Conservation (phyloP, 2,113 vertebrate species). For the Acanthochromis polyacanthus region DNA sequence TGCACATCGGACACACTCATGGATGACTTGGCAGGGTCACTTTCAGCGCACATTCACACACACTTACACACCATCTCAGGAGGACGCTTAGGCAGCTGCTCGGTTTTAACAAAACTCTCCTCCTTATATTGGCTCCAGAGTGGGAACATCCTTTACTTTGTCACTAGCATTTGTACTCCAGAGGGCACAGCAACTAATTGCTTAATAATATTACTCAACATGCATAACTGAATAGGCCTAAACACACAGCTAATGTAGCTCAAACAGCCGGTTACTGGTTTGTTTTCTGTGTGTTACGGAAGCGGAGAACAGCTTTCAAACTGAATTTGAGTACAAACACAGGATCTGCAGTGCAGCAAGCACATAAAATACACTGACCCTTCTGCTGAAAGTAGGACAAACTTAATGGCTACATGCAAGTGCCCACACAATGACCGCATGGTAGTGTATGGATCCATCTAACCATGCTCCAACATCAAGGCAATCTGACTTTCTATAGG, state of each 20-base stretch:
- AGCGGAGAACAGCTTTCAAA: conserved; percentile 43
- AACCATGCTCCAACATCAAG: conserved; percentile 38
- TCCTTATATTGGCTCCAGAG: conserved; percentile 33
- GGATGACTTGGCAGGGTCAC: conserved; percentile 64
- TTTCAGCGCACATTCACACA: conserved; percentile 17
- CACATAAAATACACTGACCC: conserved; percentile 26
- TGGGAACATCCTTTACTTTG: conserved; percentile 32
- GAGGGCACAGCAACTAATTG: conserved; percentile 35
- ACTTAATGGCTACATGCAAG: conserved; percentile 62
- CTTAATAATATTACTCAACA: conserved; percentile 34
- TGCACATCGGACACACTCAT: conserved; percentile 67
- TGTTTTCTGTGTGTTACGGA: conserved; percentile 22
- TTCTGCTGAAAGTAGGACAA: conserved; percentile 50
- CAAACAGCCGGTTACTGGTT: conserved; percentile 20
- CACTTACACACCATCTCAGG: conserved; percentile 50
- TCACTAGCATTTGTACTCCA: conserved; percentile 27
- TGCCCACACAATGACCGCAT: conserved; percentile 53
- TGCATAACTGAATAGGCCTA: conserved; percentile 38
- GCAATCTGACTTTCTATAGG: conserved; percentile 44
- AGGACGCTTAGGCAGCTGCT: conserved; percentile 63
- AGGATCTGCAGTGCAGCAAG: conserved; percentile 29
- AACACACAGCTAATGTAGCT: conserved; percentile 25
- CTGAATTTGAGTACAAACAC: conserved; percentile 7
- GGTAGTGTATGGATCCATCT: conserved; percentile 49
- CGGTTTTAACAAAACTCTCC: conserved; percentile 47